Conservation (phyloP, 2,888 invertebrate species). For the Catocala nupta region DNA sequence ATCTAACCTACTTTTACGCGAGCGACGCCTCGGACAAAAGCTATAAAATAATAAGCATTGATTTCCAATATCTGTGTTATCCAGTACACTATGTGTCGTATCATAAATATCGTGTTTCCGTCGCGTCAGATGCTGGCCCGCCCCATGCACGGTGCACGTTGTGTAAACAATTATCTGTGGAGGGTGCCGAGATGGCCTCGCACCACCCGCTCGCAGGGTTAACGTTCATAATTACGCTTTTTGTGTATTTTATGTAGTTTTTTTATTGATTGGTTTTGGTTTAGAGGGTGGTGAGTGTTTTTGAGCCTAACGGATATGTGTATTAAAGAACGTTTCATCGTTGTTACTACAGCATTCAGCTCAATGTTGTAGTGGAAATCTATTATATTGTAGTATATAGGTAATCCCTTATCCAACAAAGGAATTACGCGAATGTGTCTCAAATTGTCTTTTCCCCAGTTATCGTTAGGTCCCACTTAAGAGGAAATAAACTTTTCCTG, state of each 20-base stretch:
- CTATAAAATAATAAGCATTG: too few relatives aligned
- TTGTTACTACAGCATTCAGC: too few relatives aligned
- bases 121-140: slow-evolving; percentile 52
- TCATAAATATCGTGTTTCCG: slow-evolving; percentile 64
- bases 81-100: slow-evolving; percentile 41
- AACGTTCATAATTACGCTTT: slow-evolving; percentile 44
- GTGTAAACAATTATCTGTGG: slow-evolving; percentile 57
- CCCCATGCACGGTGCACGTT: slow-evolving; percentile 41
- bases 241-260: slow-evolving; percentile 24
- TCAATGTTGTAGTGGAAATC: too few relatives aligned
- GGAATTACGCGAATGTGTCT: too few relatives aligned
- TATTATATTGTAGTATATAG: too few relatives aligned
- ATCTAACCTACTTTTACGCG: too few relatives aligned
- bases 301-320: neutral
- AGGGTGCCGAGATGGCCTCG: slow-evolving; percentile 30
- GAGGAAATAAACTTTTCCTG: too few relatives aligned
- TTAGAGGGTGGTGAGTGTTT: slow-evolving; percentile 8
- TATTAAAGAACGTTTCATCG: too few relatives aligned
- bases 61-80: slow-evolving; percentile 12
- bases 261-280: slow-evolving; percentile 32
- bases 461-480: too few relatives aligned
- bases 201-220: slow-evolving; percentile 31
- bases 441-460: too few relatives aligned
- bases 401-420: too few relatives aligned
- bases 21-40: too few relatives aligned